Conservation (phyloP, 2,797 vertebrate genomes). For the Rhynchotus rufescens region DNA sequence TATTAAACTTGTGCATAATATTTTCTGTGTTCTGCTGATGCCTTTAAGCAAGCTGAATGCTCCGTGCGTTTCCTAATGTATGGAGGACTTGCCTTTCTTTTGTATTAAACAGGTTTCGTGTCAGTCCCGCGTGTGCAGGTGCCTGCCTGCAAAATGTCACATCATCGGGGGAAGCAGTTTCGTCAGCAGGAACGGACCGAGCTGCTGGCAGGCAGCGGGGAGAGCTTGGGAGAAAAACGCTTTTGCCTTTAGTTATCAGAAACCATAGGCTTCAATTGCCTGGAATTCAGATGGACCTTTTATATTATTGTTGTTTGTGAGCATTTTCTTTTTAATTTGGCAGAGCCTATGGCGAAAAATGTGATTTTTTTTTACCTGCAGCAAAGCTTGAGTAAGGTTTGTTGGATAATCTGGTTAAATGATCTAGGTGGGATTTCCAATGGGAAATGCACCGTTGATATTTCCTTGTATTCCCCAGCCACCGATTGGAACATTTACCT, state of each 20-base stretch:
- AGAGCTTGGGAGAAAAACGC: background rate
- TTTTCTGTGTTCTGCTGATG: background rate
- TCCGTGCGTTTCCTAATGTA: background rate
- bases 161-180: background rate
- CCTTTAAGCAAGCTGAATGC: background rate
- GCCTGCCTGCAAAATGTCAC: background rate
- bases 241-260: background rate
- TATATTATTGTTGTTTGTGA: background rate
- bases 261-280: background rate
- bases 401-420: background rate
- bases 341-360: background rate
- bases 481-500: background rate
- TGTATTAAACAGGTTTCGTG: background rate
- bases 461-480: background rate
- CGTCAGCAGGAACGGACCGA: background rate
- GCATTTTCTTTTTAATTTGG: background rate
- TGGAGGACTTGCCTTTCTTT: background rate
- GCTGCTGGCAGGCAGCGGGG: background rate
- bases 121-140: background rate
- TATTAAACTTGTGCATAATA: background rate
- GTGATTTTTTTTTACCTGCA: background rate
- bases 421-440: background rate
- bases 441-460: background rate
- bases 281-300: background rate
- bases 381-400: background rate